Evolutionary conservation across 1,140 invertebrate species (phyloP).

Genomic region (Halotydeus destructor): DNA sequence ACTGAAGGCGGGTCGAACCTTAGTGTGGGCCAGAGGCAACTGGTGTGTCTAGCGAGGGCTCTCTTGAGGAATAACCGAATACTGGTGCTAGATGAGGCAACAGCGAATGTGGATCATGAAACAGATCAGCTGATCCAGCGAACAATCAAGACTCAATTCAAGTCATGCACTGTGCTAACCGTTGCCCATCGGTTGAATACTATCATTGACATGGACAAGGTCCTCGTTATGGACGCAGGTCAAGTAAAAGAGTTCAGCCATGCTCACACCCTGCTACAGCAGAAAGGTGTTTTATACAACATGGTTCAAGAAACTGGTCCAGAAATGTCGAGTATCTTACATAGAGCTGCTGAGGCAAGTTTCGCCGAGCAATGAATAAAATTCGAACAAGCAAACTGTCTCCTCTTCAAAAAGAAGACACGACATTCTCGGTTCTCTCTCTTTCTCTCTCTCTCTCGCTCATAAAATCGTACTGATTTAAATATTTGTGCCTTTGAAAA

Average conservation of each 20-base stretch:
- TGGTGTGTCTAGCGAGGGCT: slow-evolving; percentile 64
- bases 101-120: slow-evolving; percentile 71
- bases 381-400: no score
- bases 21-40: slow-evolving; percentile 51
- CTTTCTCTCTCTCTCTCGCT: no score
- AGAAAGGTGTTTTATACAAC: no score
- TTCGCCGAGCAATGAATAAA: no score
- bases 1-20: slow-evolving; percentile 36
- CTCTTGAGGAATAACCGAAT: slow-evolving; percentile 69
- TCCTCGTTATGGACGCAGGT: slow-evolving; percentile 12
- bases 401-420: no score
- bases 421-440: no score
- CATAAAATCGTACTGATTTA: no score
- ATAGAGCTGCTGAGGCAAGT: no score
- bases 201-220: slow-evolving; percentile 53
- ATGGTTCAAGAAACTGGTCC: no score
- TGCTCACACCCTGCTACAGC: no score
- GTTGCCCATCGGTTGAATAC: slow-evolving; percentile 78
- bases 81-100: slow-evolving; percentile 79
- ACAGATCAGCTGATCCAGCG: slow-evolving; percentile 69
- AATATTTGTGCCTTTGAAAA: no score
- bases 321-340: no score
- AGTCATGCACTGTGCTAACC: slow-evolving; percentile 64
- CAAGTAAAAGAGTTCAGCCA: slow-evolving; percentile 6
- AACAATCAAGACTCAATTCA: slow-evolving; percentile 56